A percentile compares a stretch with the other conserved stretches of the same genome.
Conservation (phyloP, 2,113 vertebrate species). For the Oenanthe melanoleuca region DNA sequence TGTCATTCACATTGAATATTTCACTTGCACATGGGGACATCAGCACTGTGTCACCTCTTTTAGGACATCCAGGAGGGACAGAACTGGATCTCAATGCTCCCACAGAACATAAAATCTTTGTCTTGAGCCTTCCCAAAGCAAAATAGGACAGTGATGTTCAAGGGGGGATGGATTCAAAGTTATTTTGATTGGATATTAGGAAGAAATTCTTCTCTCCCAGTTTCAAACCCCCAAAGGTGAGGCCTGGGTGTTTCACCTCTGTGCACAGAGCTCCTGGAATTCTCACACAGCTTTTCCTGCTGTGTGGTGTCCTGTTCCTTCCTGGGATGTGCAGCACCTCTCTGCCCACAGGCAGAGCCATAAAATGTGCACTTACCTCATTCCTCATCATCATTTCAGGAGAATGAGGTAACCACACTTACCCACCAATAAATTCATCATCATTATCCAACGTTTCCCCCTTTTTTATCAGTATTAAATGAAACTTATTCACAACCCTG, state of each 20-base stretch:
- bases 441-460: not conserved
- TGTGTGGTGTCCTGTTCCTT: not conserved
- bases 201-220: not conserved
- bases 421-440: not conserved
- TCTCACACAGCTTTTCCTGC: not conserved
- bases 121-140: not conserved
- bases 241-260: not conserved
- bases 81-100: not conserved
- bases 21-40: not conserved
- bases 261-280: not conserved
- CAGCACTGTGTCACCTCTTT: not conserved
- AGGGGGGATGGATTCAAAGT: too few relatives aligned
- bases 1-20: not conserved
- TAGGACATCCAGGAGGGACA: not conserved
- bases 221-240: not conserved
- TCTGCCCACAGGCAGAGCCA: not conserved
- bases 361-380: not conserved
- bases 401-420: conserved; percentile 20
- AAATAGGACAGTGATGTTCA: too few relatives aligned
- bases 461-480: not conserved
- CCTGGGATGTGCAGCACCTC: not conserved
- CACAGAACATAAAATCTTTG: not conserved
- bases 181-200: fast-evolving
- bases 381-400: not conserved
- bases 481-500: not conserved